Conservation (phyloP, 2,113 vertebrate genomes). For the Montifringilla adamsi region DNA sequence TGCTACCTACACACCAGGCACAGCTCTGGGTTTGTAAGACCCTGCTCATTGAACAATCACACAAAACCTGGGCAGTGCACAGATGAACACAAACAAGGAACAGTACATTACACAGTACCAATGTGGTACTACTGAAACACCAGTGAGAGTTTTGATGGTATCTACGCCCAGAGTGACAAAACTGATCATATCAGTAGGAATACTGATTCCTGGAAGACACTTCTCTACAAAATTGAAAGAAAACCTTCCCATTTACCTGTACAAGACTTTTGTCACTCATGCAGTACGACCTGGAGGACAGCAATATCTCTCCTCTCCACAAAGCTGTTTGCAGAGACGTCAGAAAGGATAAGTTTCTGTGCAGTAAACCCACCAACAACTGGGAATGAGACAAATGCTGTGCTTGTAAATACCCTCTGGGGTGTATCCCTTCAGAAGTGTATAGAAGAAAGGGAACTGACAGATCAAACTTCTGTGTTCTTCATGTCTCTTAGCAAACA, state of each 20-base stretch:
- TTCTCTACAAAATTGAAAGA: not conserved
- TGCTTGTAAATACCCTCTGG: not conserved
- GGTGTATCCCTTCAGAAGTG: not conserved
- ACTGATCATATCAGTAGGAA: not conserved
- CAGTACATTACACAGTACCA: not conserved
- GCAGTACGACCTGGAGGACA: not conserved
- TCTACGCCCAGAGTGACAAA: not conserved
- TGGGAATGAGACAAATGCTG: not conserved
- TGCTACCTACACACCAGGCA: rapidly evolving
- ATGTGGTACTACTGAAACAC: not conserved
- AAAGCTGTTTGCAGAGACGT: not conserved
- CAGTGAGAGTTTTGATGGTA: not conserved
- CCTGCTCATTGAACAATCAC: not conserved
- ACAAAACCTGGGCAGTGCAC: not conserved
- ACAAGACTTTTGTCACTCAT: not conserved
- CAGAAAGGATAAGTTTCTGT: not conserved
- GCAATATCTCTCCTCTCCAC: not conserved
- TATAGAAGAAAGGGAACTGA: not conserved
- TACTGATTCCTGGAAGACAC: not conserved
- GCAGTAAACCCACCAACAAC: not conserved
- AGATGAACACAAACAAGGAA: not conserved
- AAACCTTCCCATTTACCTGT: not conserved
- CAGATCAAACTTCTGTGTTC: not conserved
- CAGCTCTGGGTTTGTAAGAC: not conserved
- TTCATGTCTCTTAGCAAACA: not conserved